Evolutionary conservation across 2,113 vertebrate species (phyloP).

Genomic region (Nerophis lumbriciformis): DNA sequence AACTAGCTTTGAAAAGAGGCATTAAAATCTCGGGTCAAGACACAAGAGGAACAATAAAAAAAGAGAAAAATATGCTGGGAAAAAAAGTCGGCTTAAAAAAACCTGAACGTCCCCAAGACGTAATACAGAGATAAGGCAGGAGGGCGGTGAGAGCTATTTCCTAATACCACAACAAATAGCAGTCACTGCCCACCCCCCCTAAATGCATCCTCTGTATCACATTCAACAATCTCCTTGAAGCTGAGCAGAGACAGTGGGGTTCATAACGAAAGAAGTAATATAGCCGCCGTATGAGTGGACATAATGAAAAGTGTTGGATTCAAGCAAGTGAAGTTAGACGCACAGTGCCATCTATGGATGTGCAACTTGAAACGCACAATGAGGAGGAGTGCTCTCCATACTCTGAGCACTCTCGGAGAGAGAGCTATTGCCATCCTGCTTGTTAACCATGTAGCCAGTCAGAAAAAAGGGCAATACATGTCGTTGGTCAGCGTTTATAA

Average conservation of each 20-base stretch:
- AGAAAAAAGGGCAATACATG: conserved; percentile 8
- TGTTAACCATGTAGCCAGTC: not conserved
- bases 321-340: conserved; percentile 43
- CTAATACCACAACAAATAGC: conserved; percentile 32
- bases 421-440: conserved; percentile 1
- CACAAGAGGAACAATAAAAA: conserved; percentile 13
- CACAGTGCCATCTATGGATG: conserved; percentile 74
- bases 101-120: conserved; percentile 38
- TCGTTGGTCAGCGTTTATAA: not conserved
- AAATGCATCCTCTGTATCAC: conserved; percentile 18
- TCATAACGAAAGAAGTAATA: not conserved
- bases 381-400: not conserved
- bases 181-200: conserved; percentile 15
- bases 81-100: conserved; percentile 2
- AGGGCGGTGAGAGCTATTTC: conserved; percentile 34
- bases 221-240: conserved; percentile 24
- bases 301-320: conserved; percentile 15
- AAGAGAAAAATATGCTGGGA: conserved; percentile 14
- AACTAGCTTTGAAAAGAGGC: conserved; percentile 9
- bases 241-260: conserved; percentile 27
- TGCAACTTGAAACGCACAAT: conserved; percentile 56
- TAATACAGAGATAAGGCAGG: conserved; percentile 48
- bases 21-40: not conserved
- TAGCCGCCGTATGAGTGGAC: conserved; percentile 19
- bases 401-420: not conserved